phyloP scores from a whole-genome alignment of 2,888 invertebrate species.

The Petrolisthes manimaculis region DNA sequence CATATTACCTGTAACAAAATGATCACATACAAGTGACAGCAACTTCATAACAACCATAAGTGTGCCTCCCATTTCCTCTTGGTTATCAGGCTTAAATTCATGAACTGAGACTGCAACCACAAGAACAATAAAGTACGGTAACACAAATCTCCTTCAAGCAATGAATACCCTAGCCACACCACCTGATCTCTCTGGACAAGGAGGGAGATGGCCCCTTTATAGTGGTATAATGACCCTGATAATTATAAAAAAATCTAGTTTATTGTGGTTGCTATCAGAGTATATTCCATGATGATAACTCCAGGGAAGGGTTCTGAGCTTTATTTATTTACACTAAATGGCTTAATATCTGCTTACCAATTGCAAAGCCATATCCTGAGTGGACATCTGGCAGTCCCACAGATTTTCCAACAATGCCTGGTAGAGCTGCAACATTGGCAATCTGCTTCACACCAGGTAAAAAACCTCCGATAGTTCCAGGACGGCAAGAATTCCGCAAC shows the following conservation, averaged over 20 bases:
- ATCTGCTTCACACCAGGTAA: conserved; percentile 99
- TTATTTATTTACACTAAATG: conserved; percentile 6
- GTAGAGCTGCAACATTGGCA: conserved; percentile 97
- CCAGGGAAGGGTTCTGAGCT: neutral
- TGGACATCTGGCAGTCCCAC: conserved; percentile 97
- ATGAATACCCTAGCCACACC: too few relatives aligned
- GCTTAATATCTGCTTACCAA: conserved; percentile 75
- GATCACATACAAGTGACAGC: neutral
- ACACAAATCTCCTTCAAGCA: too few relatives aligned
- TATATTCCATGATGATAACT: neutral
- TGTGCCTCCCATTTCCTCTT: too few relatives aligned
- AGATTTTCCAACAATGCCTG: conserved; percentile 80
- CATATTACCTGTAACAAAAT: conserved; percentile 85
- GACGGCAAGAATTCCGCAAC: conserved; percentile 87
- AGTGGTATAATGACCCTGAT: too few relatives aligned
- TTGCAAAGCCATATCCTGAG: conserved; percentile 99
- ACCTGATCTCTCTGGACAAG: too few relatives aligned
- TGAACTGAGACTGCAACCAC: too few relatives aligned
- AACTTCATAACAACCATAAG: too few relatives aligned
- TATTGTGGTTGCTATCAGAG: neutral
- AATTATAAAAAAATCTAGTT: neutral
- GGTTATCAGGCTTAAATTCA: too few relatives aligned
- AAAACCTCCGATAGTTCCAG: conserved; percentile 93
- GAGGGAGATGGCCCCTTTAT: too few relatives aligned
- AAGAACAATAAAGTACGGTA: too few relatives aligned